Conservation (phyloP, 2,797 vertebrate species). For the Graptemys geographica region DNA sequence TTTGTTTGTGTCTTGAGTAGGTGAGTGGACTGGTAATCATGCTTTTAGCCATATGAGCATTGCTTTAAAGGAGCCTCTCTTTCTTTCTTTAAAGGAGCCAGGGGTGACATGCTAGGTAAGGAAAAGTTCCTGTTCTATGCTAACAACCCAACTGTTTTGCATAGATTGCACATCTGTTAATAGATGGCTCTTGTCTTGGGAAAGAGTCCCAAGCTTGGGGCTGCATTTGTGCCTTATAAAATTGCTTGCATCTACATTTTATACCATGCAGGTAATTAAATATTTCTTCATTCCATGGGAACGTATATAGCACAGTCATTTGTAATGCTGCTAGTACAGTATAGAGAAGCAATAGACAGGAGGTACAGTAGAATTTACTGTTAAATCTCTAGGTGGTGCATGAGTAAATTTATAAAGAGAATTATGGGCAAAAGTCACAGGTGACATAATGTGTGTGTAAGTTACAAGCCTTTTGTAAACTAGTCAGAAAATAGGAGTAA, state of each 20-base stretch:
- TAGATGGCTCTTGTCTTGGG: slow-evolving; percentile 22
- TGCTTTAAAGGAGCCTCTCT: background rate
- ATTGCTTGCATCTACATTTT: background rate
- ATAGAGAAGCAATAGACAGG: background rate
- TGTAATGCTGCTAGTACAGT: background rate
- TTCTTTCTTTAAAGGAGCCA: background rate
- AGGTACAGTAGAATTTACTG: background rate
- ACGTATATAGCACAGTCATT: background rate
- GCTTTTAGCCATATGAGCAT: background rate
- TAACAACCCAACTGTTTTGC: slow-evolving; percentile 30
- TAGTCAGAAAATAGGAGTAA: background rate
- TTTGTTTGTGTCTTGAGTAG: background rate
- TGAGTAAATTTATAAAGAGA: slow-evolving; percentile 20
- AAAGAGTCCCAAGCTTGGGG: slow-evolving; percentile 12
- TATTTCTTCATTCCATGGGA: background rate
- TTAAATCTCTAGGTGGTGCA: background rate
- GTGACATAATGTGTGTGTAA: background rate
- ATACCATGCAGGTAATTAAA: background rate
- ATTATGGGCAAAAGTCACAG: slow-evolving; percentile 6
- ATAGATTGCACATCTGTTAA: slow-evolving; percentile 30
- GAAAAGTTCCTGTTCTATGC: slow-evolving; percentile 5
- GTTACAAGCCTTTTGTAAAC: background rate
- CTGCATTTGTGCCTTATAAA: slow-evolving; percentile 2
- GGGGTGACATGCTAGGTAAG: background rate
- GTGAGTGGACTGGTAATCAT: background rate